These are phyloP conservation scores for Zapornia atra DNA, from an alignment of 2,113 vertebrate species.

Conservation along the genomic window DNA sequence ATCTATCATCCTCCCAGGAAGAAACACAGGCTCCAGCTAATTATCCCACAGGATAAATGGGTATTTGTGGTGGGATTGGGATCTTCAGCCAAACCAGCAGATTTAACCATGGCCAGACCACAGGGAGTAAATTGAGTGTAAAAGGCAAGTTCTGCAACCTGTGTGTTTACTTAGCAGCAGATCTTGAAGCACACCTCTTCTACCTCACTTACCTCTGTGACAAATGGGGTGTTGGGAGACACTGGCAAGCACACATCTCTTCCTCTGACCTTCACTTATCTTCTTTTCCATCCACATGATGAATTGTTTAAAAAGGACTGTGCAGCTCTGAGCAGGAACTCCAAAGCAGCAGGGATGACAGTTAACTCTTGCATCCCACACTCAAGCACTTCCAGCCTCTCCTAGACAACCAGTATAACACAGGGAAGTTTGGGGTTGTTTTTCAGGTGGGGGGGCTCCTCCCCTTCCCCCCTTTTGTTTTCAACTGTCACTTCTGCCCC, in stretches of 20 bases:
- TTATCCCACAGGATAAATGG: too few relatives aligned
- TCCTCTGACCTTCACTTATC: neutral
- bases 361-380: accelerated
- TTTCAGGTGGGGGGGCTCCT: accelerated
- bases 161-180: neutral
- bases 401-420: neutral
- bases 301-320: neutral
- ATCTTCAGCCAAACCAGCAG: neutral
- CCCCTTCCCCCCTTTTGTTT: neutral
- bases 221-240: neutral
- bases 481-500: neutral
- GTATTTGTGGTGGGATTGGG: neutral
- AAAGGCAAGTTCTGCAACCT: neutral
- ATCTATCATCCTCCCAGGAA: too few relatives aligned
- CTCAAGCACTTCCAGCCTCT: neutral
- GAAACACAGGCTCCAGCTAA: too few relatives aligned
- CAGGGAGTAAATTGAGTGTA: neutral
- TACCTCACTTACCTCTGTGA: neutral
- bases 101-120: neutral
- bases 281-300: neutral
- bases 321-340: neutral
- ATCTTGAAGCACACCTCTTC: neutral
- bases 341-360: neutral
- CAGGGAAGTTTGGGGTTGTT: neutral
- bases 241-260: neutral